Evolutionary conservation across 2,888 invertebrate genomes (phyloP).

Genomic region (Osmoderma eremita): DNA sequence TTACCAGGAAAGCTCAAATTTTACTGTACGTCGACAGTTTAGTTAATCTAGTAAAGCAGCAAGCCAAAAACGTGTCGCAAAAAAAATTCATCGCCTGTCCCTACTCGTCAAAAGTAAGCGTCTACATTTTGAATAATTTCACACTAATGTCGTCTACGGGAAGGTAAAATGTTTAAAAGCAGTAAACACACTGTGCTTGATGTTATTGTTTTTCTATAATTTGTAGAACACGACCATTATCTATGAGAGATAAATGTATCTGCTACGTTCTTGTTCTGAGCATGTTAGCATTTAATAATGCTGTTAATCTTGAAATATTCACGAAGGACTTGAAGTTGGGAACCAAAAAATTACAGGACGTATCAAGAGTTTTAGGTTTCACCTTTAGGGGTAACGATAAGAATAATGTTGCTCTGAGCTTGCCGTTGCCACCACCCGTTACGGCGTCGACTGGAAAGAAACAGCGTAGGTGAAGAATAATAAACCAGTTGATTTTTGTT

Average conservation of each 20-base stretch:
- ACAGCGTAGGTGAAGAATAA: neutral
- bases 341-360: slow-evolving; percentile 57
- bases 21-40: slow-evolving; percentile 58
- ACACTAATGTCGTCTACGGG: slow-evolving; percentile 48
- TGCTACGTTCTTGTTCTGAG: slow-evolving; percentile 59
- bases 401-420: slow-evolving; percentile 49
- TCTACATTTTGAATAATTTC: slow-evolving; percentile 56
- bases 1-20: slow-evolving; percentile 51
- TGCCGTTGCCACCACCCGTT: slow-evolving; percentile 56
- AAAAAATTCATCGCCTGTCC: slow-evolving; percentile 55
- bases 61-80: slow-evolving; percentile 50
- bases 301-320: slow-evolving; percentile 55
- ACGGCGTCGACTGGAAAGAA: slow-evolving; percentile 1
- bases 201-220: neutral
- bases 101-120: slow-evolving; percentile 54
- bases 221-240: slow-evolving; percentile 52
- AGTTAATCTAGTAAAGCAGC: slow-evolving; percentile 53
- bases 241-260: slow-evolving; percentile 59
- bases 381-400: slow-evolving; percentile 50
- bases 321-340: slow-evolving; percentile 56
- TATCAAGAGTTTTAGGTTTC: slow-evolving; percentile 57
- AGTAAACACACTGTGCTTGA: too few relatives aligned
- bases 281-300: slow-evolving; percentile 56
- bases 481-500: neutral
- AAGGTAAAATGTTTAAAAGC: slow-evolving; percentile 48